Evolutionary conservation across 2,113 vertebrate genomes (phyloP), one percentile per base, ranked within the genome.

Genomic region (Scolopax mira): DNA sequence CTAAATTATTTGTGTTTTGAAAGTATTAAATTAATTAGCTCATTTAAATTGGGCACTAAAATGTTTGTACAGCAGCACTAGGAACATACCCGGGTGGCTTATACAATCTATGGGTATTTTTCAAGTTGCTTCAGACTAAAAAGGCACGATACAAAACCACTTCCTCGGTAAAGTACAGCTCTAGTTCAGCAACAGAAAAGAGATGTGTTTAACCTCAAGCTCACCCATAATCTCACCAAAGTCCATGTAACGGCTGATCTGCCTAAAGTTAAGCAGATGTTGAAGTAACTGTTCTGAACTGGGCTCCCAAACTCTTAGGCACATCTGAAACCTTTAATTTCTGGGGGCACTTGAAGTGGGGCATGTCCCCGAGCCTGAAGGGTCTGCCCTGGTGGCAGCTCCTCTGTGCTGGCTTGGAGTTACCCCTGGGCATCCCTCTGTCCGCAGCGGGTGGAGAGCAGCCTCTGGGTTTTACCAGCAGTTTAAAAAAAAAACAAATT

Each of bases 361-460:
- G 18, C 55, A 18, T 13, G 51, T 62, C 44, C 78, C n/a, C 2
- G 28, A 65, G 62, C 62, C 41, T 15, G 46, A 78, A 60, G n/a
- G 66, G 28, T 54, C 52, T 17, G 27, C 52, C 52, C 52, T 18
- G 28, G 10, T 54, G 52, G 28, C 52, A 54, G 52, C 85, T 73
- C 65, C 89, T 84, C 60, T 67, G 85, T 93, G 84, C 73, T 82
- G 84, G 79, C 90, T 94, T 94, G 80, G 79, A 94, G 52, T 85
- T 77, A 44, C 10, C 6, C 42, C 64, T 92, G 74, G 75, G 69
- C 79, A 11, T 93, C 91, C 75, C 92, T 87, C 79, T 86, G 77
- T 91, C 93, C 91, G 79, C 75, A 88, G 31, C n/a, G 78, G 71
- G 27, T 77, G 57, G 49, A 89, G 69, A 93, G 71, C 27, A 73